Percentiles rank a stretch among this genome's conserved stretches.
phyloP scores from a whole-genome alignment of 2,888 invertebrate genomes.

The Metalampra italica region DNA sequence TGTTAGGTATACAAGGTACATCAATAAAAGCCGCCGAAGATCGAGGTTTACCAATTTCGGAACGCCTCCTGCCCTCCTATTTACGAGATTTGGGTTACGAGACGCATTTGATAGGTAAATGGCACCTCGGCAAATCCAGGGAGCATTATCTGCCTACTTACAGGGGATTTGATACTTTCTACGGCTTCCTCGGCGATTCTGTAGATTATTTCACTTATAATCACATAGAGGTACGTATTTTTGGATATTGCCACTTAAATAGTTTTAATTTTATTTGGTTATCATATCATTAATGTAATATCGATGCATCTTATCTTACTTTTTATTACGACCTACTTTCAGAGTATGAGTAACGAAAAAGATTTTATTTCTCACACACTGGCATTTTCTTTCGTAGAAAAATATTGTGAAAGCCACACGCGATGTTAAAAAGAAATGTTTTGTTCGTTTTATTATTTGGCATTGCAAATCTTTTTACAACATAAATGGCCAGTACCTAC shows the following conservation, averaged over 20 bases:
- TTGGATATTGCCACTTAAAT: slow-evolving; percentile 2
- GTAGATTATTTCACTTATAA: slow-evolving; percentile 86
- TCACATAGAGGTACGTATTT: slow-evolving; percentile 49
- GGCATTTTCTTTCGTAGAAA: no score
- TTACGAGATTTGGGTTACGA: slow-evolving; percentile 84
- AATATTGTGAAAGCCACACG: no score
- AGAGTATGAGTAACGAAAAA: no score
- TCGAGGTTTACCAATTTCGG: slow-evolving; percentile 83
- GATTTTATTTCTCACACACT: no score
- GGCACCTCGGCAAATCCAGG: slow-evolving; percentile 89
- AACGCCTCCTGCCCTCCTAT: slow-evolving; percentile 84
- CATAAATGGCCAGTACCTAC: no score
- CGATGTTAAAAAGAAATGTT: no score
- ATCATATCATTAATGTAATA: no score
- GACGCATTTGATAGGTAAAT: slow-evolving; percentile 91
- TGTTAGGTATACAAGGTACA: slow-evolving; percentile 37
- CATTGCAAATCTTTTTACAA: no score
- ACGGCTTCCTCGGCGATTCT: slow-evolving; percentile 88
- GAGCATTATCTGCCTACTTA: slow-evolving; percentile 83
- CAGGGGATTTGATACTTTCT: slow-evolving; percentile 88
- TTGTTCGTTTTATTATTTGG: no score
- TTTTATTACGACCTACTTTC: no score
- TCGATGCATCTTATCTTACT: background rate
- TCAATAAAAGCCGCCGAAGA: slow-evolving; percentile 76
- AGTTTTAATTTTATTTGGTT: background rate